Conservation (phyloP, 92 coral and sea anemone species). For the Diadumene lineata region DNA sequence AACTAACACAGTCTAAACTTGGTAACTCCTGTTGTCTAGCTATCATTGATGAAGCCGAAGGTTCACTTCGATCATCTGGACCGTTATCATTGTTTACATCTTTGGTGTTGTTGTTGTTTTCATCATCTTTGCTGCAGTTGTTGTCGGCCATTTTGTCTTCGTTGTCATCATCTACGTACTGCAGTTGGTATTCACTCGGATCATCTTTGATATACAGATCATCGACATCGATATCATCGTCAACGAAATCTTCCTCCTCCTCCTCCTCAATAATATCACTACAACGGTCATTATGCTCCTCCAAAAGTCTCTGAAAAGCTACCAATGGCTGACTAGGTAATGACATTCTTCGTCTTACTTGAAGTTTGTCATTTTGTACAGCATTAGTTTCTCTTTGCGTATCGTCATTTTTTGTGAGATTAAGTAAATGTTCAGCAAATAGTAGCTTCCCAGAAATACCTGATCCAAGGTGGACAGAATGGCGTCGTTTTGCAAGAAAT, state of each 20-base stretch:
- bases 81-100: not conserved
- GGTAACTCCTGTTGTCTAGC: not conserved
- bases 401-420: not conserved
- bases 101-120: too few species aligned
- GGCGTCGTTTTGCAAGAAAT: constrained; percentile 16
- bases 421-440: not conserved
- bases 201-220: not conserved
- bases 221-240: constrained; percentile 1
- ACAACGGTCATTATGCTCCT: not conserved
- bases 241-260: constrained; percentile 2
- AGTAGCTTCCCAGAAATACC: constrained; percentile 11
- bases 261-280: constrained; percentile 10
- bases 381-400: not conserved
- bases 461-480: constrained; percentile 19
- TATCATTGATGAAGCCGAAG: not conserved
- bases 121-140: too few species aligned
- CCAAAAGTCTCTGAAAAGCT: not conserved
- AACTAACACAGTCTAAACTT: not conserved
- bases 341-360: not conserved
- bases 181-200: not conserved
- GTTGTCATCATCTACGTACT: not conserved
- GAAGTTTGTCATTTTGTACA: not conserved
- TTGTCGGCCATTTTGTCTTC: not conserved
- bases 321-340: not conserved
- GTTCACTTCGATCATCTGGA: not conserved